phyloP scores from a whole-genome alignment of 2,797 vertebrate genomes.

The Alectoris magna region DNA sequence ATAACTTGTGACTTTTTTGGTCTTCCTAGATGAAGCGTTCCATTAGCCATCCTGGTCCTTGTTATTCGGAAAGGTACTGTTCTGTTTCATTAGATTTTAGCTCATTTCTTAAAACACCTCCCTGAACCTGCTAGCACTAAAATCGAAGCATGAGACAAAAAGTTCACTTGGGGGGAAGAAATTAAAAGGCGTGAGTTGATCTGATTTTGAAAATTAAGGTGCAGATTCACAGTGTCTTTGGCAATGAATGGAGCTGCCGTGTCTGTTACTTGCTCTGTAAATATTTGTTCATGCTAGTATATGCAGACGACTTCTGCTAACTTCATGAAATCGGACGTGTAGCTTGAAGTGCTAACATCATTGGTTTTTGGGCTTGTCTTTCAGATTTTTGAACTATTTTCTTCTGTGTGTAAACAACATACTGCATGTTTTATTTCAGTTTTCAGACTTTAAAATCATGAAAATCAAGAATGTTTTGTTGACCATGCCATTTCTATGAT shows the following conservation, averaged over 20 bases:
- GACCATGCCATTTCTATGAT: neutral
- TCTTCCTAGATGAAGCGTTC: conserved; percentile 90
- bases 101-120: neutral
- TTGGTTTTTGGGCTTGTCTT: neutral
- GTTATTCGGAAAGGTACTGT: conserved; percentile 89
- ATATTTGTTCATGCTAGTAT: neutral
- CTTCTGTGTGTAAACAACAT: neutral
- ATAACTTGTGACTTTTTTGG: conserved; percentile 26
- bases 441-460: neutral
- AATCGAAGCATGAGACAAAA: neutral
- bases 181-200: neutral
- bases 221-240: neutral
- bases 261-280: neutral
- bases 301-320: neutral
- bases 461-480: neutral
- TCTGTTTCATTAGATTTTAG: neutral
- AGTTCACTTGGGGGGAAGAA: neutral
- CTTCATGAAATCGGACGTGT: neutral
- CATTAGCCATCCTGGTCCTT: conserved; percentile 92
- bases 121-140: neutral
- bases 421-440: neutral
- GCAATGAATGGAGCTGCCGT: neutral
- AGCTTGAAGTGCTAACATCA: neutral
- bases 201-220: neutral
- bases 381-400: neutral